Conservation (phyloP, 2,113 vertebrate species). For the Prinia subflava region DNA sequence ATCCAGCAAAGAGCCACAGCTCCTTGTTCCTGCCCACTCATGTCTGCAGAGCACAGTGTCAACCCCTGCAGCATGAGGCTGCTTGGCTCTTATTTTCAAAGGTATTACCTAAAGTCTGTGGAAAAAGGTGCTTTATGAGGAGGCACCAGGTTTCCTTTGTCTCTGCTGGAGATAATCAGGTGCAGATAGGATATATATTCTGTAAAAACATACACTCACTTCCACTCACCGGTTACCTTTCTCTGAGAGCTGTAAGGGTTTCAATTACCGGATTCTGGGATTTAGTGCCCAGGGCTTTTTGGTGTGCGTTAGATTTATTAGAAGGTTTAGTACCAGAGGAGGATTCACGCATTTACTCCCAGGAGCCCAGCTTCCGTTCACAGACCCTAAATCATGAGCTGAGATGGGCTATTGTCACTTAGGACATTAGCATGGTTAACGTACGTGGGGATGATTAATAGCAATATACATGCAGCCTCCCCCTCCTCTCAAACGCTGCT, state of each 20-base stretch:
- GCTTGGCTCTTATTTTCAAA: neutral
- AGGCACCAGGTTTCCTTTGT: slow-evolving; percentile 43
- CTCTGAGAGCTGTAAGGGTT: slow-evolving; percentile 78
- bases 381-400: slow-evolving; percentile 80
- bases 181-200: slow-evolving; percentile 31
- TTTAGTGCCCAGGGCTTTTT: slow-evolving; percentile 83
- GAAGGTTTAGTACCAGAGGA: slow-evolving; percentile 81
- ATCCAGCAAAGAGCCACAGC: neutral
- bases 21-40: neutral
- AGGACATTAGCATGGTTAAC: slow-evolving; percentile 82
- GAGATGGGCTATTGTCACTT: slow-evolving; percentile 84
- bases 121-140: neutral
- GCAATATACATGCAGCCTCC: slow-evolving; percentile 53
- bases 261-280: slow-evolving; percentile 81
- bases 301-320: slow-evolving; percentile 82
- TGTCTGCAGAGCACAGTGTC: neutral
- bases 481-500: neutral
- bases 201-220: slow-evolving; percentile 57
- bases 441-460: slow-evolving; percentile 74
- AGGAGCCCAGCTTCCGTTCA: slow-evolving; percentile 81
- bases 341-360: slow-evolving; percentile 82
- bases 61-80: neutral
- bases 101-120: neutral
- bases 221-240: slow-evolving; percentile 62
- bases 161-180: slow-evolving; percentile 54